Base-by-base conservation (phyloP, 2,797 vertebrate genomes). In the Aplochiton taeniatus region DNA sequence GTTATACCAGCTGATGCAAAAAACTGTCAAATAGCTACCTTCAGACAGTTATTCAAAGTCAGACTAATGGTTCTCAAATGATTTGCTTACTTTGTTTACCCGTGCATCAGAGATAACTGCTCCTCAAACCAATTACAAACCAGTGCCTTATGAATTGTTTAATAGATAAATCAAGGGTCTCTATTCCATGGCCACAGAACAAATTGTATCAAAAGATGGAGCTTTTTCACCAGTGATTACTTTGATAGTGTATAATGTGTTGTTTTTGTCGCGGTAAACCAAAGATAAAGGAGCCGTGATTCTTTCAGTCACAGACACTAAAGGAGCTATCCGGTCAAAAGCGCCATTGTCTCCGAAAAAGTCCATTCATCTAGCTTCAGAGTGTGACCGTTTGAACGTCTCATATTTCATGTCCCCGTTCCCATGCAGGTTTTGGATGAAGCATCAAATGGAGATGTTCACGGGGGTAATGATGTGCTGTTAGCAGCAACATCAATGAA, bases 121-220 rank as follows among this genome's bases (percentile, higher is more conserved):
- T 71, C 80, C 70, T 41, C 47, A 58, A 67, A 63, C 69, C 77
- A 75, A 79, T 81, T 61, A 78, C 65, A 82, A 83, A 84, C 14
- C 31, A 47, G 76, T 79, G 78, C 58, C 61, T 76, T 62, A 59
- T 83, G 76, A 81, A 83, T 83, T 75, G 84, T 85, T 81, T 77
- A 73, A 55, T 69, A 61, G 74, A 70, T 75, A 85, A 84, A 72
- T 63, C 80, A 73, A 42, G 58, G 61, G 14, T 19, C 43, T 31
- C 17, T 58, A 43, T 57, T 77, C 70, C 41, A 58, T 48, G 65
- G 73, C 79, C 72, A 68, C 62, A 11, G 47, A 59, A 70, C 67
- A 82, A 83, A 83, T 81, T 73, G 68, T 76, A 84, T 85, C 73
- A 81, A 53, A 75, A 71, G 69, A 75, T 73, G 67, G 72, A 74